Evolutionary conservation across 2,113 vertebrate genomes (phyloP), one percentile per base, ranked within the genome.

Genomic region (Tetraodon nigroviridis): DNA sequence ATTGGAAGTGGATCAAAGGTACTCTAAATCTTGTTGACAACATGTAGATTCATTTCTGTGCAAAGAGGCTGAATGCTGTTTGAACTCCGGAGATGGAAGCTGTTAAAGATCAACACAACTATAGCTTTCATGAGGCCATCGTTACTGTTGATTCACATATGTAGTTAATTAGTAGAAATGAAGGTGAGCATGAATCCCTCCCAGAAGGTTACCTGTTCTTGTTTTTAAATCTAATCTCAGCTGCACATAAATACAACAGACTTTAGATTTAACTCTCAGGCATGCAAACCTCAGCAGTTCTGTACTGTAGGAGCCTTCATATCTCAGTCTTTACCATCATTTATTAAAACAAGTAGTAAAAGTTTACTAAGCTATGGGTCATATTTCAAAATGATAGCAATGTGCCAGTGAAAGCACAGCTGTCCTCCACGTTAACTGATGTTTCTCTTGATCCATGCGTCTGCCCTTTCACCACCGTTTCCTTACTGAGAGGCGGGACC

Each of bases 1-100:
- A 49, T 27, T 53, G 22, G 22, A 44, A 73, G 56, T 17, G 32
- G 53, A 46, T 62, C 24, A 52, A 19, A 63, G 45, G 5, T 13
- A 27, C 32, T 37, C 32, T 37, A 37, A 37, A 37, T 37, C 32
- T n/a, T 68, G 41, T 62, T 42, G 19, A 6, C 14, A 27, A 60
- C 46, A 42, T n/a, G 5, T 49, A 40, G 13, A 29, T 40, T 69
- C 0, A 67, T 54, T n/a, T 55, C 44, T 19, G 46, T 37, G 52
- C 6, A 17, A 62, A 27, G 42, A 51, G 7, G 12, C 8, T 47
- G 24, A 59, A 54, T 44, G 44, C 20, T 41, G 18, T 57, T 47
- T 59, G 42, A 61, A 16, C 32, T 45, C 0, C 21, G n/a, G 37
- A 37, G 27, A 65, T 27, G 19, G 15, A 3, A 52, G 32, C 17